Evolutionary conservation across 2,113 vertebrate species (phyloP), one percentile per base, ranked within the genome.

Genomic region (Psophia crepitans): DNA sequence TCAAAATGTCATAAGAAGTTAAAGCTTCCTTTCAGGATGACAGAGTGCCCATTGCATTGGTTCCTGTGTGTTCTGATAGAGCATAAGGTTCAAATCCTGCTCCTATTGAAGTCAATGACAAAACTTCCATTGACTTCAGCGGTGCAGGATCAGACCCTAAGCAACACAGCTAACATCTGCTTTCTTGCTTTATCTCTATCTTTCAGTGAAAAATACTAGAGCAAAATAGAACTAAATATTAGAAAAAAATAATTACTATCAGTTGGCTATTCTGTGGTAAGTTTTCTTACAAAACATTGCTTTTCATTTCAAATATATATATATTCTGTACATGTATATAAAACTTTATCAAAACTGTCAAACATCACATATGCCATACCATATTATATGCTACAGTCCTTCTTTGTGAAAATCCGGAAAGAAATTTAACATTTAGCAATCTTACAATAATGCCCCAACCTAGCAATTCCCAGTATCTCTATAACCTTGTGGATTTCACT

Each of bases 81-180:
- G 93, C 96, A 94, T 90, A 80, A 97, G 96, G 95, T 95, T 97
- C 96, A 97, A 96, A 97, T 94, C 90, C 95, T 94, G 88, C 95
- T 96, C 96, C 95, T 95, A 94, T 66, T 95, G 96, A 97, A 96
- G 96, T 94, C 85, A 95, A 96, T 96, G 95, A 97, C 97, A 96
- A 95, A 92, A 87, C 83, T 92, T 90, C 95, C 96, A 96, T 6
- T 96, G 93, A 96, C 90, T 89, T 96, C 95, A 96, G 60, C 26
- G 92, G 95, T 94, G 95, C 96, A 97, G 96, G 95, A 97, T 78
- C 92, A 97, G 96, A 96, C 86, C 88, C 92, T 94, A 90, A 96
- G 88, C 93, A 95, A 78, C 64, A 89, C 83, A 90, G 69, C n/a
- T 92, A 94, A 49, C 19, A 89, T 58, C 79, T 94, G 79, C 35